Base-by-base conservation (phyloP, 2,888 invertebrate species). In the Exephanes ischioxanthus region DNA sequence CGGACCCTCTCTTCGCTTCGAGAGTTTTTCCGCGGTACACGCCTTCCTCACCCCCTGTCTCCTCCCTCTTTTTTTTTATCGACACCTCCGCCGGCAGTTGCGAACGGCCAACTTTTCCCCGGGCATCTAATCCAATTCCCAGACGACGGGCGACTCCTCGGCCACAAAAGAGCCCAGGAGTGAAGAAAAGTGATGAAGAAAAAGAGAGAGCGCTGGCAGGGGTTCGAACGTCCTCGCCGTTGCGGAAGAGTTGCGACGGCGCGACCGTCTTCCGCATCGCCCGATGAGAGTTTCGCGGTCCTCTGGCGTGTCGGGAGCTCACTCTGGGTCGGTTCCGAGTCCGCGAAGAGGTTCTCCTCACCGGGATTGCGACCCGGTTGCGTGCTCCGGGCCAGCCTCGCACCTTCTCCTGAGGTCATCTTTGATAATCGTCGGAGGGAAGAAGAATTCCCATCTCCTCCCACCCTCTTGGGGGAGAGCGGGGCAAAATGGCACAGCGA, bases 81-180 rank as follows among this genome's bases (percentile, higher is more conserved):
- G 87, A 84, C 87, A 87, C 86, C 81, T 83, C 83, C n/a, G 48
- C 58, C 53, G 14, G 84, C 84, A 83, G 87, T 86, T 87, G 76
- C 88, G 37, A 79, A 87, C 83, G 80, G 83, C 86, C 85, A 91
- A 90, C 90, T 92, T 91, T 85, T 89, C 73, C 90, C 84, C 85
- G 66, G 82, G 85, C 88, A 88, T 85, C 90, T 92, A 92, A 92
- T 92, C 90, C 90, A 91, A 92, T 92, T 91, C 86, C 87, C 85
- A 72, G 73, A 33, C 41, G 30, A 67, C 22, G 41, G 53, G 85
- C 86, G 88, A 86, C 82, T 58, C 41, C 68, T 68, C 41, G 53
- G 48, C 61, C 66, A 79, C 75, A 85, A 83, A 63, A 76, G 61
- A 66, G 53, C 66, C 41, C 86, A 67, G 53, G 53, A 78, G 82